Evolutionary conservation across 2,888 invertebrate species (phyloP), one percentile per base, ranked within the genome.

Genomic region (Rhingia campestris): DNA sequence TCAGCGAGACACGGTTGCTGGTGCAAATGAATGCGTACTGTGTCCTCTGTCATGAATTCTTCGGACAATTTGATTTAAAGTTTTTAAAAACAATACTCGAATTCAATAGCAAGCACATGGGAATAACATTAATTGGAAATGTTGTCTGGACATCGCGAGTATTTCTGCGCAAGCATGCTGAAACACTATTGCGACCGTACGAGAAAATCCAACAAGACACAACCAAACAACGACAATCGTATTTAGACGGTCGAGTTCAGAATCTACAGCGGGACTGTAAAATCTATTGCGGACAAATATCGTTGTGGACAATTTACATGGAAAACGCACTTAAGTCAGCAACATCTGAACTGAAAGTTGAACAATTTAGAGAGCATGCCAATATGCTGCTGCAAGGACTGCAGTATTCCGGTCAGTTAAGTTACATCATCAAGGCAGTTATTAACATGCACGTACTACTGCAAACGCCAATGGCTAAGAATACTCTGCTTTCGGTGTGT

Each of bases 101-200:
- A 87, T 90, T 95, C 4, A 95, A 97, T 90, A 94, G 94, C 89
- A 97, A 96, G 94, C 93, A 96, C 53, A 95, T 96, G 86, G 95
- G 95, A 39, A 94, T 97, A 75, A 95, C 95, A 54, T 91, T 99
- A 39, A 93, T 94, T 75, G 97, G 97, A 0, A 96, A 96, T 88
- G 93, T 96, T 12, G 91, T 97, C 67, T 98, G 97, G 97, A 94
- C 95, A 88, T 97, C 98, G 0, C 96, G 95, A 89, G 93, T 94
- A 87, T 98, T 98, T 91, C 92, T 98, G 4, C 91, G 93, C 54
- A 93, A 93, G 87, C 93, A 94, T 90, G 92, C 94, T 84, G 92
- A 94, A 87, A 91, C 94, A 87, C 89, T 94, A 10, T 90, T 92
- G 0, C 90, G 93, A 54, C 91, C 93, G 75, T 88, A 88, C 77